Conservation (phyloP, 2,797 vertebrate species). For the Anniella stebbinsi region DNA sequence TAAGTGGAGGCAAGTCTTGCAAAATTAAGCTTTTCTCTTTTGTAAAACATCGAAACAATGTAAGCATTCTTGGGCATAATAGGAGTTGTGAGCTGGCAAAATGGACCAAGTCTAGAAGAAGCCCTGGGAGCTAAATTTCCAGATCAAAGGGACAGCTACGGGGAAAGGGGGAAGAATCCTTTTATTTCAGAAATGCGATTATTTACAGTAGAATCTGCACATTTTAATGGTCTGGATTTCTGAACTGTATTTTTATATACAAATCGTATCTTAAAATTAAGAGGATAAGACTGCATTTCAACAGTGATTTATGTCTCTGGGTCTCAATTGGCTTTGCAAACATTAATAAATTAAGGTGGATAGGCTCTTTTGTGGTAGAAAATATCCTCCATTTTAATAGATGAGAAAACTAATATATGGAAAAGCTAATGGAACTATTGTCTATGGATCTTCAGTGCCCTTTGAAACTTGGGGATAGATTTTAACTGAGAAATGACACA, state of each 20-base stretch:
- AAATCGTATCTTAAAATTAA: conserved; percentile 52
- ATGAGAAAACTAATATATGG: conserved; percentile 8
- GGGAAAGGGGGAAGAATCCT: background rate
- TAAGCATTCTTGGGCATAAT: background rate
- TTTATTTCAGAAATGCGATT: conserved; percentile 20
- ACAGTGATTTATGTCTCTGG: background rate
- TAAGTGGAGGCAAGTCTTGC: background rate
- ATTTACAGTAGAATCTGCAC: conserved; percentile 19
- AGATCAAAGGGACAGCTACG: background rate
- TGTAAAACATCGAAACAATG: background rate
- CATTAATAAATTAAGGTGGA: conserved; percentile 27
- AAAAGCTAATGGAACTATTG: conserved; percentile 27
- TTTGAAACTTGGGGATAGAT: conserved; percentile 19
- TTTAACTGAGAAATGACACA: background rate
- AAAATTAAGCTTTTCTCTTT: background rate
- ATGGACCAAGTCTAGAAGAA: background rate
- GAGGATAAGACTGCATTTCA: conserved; percentile 38
- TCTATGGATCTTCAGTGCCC: conserved; percentile 4
- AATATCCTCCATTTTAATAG: background rate
- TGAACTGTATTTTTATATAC: background rate
- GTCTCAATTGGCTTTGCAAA: conserved; percentile 47
- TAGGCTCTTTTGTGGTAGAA: background rate
- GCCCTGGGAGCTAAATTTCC: conserved; percentile 4
- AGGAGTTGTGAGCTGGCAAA: background rate
- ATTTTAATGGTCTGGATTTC: conserved; percentile 32